phyloP scores from a whole-genome alignment of 2,113 vertebrate genomes.

The Hoplias malabaricus region DNA sequence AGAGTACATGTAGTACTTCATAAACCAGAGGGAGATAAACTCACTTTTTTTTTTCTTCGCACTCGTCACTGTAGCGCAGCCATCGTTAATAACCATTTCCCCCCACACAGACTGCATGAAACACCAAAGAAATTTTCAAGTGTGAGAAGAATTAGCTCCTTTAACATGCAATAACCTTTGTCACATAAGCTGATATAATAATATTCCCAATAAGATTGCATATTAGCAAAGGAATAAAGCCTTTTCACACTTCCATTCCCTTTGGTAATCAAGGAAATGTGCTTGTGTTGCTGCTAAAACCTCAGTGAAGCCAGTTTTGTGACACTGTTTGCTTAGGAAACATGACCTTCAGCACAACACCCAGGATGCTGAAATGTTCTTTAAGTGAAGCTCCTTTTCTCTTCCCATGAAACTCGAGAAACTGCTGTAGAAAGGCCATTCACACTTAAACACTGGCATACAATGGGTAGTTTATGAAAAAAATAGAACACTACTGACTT shows the following conservation, averaged over 20 bases:
- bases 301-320: slow-evolving; percentile 13
- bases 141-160: slow-evolving; percentile 37
- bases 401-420: slow-evolving; percentile 15
- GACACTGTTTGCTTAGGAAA: slow-evolving; percentile 37
- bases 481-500: neutral
- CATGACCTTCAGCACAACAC: slow-evolving; percentile 34
- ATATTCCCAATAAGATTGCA: slow-evolving; percentile 19
- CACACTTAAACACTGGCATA: slow-evolving; percentile 7
- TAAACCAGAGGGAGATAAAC: slow-evolving; percentile 57
- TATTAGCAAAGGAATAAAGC: slow-evolving; percentile 11
- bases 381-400: slow-evolving; percentile 14
- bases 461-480: slow-evolving; percentile 15
- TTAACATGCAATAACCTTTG: slow-evolving; percentile 28
- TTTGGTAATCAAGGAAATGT: slow-evolving; percentile 28
- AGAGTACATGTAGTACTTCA: slow-evolving; percentile 56
- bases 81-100: slow-evolving; percentile 44
- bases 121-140: slow-evolving; percentile 36
- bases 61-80: slow-evolving; percentile 56
- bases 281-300: slow-evolving; percentile 18
- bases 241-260: slow-evolving; percentile 23
- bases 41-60: slow-evolving; percentile 51
- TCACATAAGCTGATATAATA: slow-evolving; percentile 32
- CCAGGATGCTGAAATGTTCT: slow-evolving; percentile 15
- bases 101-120: slow-evolving; percentile 27
- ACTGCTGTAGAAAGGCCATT: slow-evolving; percentile 20